Conservation (phyloP, 2,113 vertebrate genomes). For the Sylvilagus bachmani region DNA sequence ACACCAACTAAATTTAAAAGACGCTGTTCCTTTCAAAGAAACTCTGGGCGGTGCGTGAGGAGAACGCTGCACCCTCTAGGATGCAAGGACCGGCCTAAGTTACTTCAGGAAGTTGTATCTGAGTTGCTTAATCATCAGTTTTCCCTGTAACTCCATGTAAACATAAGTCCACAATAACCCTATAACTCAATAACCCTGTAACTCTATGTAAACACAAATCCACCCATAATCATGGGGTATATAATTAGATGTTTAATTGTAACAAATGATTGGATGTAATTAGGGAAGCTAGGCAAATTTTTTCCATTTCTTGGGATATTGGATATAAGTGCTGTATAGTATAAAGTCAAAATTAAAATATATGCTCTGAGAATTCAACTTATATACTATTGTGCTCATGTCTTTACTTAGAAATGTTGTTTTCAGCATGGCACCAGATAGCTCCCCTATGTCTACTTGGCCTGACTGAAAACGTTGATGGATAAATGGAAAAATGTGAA, state of each 20-base stretch:
- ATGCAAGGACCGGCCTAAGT: slow-evolving; percentile 58
- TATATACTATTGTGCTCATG: not conserved
- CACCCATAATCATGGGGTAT: not conserved
- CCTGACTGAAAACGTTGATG: not conserved
- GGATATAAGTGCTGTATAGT: slow-evolving; percentile 24
- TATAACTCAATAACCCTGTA: too few relatives aligned
- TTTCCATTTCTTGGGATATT: slow-evolving; percentile 61
- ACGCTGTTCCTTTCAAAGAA: slow-evolving; percentile 20
- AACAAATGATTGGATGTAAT: slow-evolving; percentile 44
- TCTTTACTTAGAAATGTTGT: not conserved
- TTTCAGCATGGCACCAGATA: not conserved
- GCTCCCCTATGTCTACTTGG: not conserved
- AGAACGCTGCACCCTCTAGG: not conserved
- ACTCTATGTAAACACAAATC: too few relatives aligned
- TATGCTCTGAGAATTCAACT: slow-evolving; percentile 31
- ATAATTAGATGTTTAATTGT: slow-evolving; percentile 50
- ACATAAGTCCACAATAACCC: not conserved
- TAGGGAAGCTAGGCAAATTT: slow-evolving; percentile 33
- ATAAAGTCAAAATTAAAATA: slow-evolving; percentile 61
- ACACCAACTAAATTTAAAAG: slow-evolving; percentile 52
- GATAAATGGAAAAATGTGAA: not conserved
- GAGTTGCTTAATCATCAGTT: slow-evolving; percentile 56
- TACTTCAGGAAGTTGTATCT: slow-evolving; percentile 72
- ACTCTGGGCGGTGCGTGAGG: not conserved
- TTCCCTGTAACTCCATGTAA: slow-evolving; percentile 66